A percentile compares a stretch with the other conserved stretches of the same genome.
phyloP scores from a whole-genome alignment of 2,797 vertebrate genomes.

The Enteromius fasciolatus region DNA sequence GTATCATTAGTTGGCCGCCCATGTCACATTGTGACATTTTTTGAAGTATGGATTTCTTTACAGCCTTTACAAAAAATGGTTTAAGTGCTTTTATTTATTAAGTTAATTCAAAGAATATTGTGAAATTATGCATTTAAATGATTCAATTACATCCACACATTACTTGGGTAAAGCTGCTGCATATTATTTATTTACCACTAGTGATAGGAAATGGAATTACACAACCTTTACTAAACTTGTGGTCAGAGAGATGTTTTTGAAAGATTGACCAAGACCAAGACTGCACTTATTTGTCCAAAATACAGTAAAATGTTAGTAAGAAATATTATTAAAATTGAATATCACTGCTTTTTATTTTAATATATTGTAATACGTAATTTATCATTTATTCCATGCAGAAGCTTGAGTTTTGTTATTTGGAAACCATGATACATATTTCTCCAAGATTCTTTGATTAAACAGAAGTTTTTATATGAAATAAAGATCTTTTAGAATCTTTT shows the following conservation, averaged over 20 bases:
- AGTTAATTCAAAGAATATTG: background rate
- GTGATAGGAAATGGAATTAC: background rate
- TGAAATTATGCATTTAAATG: background rate
- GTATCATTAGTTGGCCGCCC: background rate
- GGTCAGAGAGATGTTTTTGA: background rate
- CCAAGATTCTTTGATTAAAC: background rate
- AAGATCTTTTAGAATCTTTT: background rate
- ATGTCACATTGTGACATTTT: background rate
- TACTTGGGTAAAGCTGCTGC: background rate
- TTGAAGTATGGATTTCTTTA: background rate
- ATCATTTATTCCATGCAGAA: background rate
- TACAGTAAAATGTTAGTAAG: background rate
- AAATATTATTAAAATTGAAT: background rate
- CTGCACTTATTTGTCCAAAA: background rate
- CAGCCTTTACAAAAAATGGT: background rate
- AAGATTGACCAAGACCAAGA: too few relatives aligned
- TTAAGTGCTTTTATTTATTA: background rate
- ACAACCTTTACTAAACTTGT: background rate
- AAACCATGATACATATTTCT: background rate
- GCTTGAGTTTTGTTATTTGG: background rate
- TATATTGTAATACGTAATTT: background rate
- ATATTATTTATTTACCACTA: background rate
- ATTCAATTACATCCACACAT: background rate
- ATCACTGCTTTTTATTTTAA: background rate
- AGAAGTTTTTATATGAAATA: background rate